Conservation (phyloP, 2,797 vertebrate genomes). For the Protonibea diacanthus region DNA sequence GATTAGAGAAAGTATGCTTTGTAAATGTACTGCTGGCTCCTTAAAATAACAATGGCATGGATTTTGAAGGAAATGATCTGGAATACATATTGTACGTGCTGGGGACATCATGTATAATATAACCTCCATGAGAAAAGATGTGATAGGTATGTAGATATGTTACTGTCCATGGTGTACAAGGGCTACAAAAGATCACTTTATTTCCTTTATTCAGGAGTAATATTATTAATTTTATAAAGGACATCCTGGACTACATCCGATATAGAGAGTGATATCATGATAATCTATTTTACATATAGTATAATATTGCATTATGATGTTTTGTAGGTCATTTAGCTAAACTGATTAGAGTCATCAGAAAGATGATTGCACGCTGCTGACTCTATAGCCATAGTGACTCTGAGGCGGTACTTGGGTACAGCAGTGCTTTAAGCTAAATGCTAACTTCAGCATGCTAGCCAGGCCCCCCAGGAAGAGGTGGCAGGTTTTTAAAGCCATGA, state of each 20-base stretch:
- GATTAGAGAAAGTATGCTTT: constrained; percentile 32
- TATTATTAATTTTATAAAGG: background rate
- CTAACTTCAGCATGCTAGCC: background rate
- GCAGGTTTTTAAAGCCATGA: background rate
- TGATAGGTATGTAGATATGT: background rate
- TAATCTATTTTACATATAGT: background rate
- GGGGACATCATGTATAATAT: background rate
- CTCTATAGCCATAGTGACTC: too few relatives aligned
- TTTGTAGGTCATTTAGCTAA: background rate
- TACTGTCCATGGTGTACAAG: background rate
- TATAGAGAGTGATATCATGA: background rate
- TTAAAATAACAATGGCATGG: background rate
- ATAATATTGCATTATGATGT: too few relatives aligned
- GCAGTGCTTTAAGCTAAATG: background rate
- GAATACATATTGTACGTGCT: background rate
- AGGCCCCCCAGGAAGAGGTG: too few relatives aligned
- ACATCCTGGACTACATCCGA: background rate
- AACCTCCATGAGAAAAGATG: background rate
- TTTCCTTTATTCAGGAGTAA: background rate
- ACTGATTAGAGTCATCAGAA: background rate
- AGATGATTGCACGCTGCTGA: too few relatives aligned
- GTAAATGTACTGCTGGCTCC: constrained; percentile 13
- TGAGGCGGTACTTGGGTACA: too few relatives aligned
- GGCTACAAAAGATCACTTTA: background rate
- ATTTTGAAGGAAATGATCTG: background rate